phyloP scores from a whole-genome alignment of 2,113 vertebrate species.

The Patagioenas fasciata region DNA sequence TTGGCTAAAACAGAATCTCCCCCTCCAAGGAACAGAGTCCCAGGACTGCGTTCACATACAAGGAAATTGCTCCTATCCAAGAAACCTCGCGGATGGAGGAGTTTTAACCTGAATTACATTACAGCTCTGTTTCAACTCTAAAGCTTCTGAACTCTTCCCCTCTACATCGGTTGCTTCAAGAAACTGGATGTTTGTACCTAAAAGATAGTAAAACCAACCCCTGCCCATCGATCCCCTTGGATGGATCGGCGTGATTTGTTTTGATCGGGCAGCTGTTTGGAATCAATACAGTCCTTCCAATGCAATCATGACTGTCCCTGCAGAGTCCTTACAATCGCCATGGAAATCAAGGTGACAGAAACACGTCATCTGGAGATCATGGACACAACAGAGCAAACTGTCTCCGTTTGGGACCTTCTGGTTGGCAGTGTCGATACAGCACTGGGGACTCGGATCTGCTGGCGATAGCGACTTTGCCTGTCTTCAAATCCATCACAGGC shows the following conservation, averaged over 20 bases:
- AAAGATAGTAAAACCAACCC: neutral
- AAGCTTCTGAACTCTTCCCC: neutral
- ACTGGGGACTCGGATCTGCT: neutral
- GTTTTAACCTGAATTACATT: neutral
- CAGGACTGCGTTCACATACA: neutral
- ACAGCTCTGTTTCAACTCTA: neutral
- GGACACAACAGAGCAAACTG: neutral
- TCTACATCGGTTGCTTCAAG: accelerated
- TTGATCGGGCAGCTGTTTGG: neutral
- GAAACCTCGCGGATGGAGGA: accelerated
- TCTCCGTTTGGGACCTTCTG: neutral
- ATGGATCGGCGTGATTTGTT: neutral
- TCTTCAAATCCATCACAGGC: neutral
- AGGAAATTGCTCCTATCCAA: neutral
- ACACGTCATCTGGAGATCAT: neutral
- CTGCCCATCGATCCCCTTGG: neutral
- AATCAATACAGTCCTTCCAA: neutral
- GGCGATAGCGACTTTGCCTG: neutral
- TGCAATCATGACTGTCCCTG: neutral
- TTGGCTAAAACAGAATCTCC: neutral
- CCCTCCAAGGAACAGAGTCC: neutral
- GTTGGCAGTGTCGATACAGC: neutral
- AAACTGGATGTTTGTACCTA: neutral
- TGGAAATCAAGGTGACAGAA: neutral
- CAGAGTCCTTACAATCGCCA: neutral